Conservation (phyloP, 2,888 invertebrate species). For the Drosophila kambysellisi region DNA sequence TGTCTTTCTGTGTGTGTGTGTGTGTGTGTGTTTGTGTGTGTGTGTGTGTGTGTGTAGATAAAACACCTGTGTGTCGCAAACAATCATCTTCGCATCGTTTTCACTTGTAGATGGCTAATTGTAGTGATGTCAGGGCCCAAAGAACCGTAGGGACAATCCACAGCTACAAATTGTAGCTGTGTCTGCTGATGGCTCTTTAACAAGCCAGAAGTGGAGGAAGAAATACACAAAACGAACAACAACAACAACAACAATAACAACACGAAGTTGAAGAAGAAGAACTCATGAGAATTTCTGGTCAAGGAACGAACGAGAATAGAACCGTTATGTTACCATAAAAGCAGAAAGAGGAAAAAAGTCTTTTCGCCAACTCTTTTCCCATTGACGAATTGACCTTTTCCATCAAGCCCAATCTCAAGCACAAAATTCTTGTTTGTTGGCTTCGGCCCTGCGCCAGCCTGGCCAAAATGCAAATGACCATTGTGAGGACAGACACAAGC, state of each 20-base stretch:
- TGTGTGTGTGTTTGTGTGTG: slow-evolving; percentile 3
- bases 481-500: slow-evolving; percentile 14
- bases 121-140: slow-evolving; percentile 23
- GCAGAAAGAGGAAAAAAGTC: slow-evolving; percentile 28
- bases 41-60: slow-evolving; percentile 16
- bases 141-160: slow-evolving; percentile 49
- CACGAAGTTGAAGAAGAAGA: slow-evolving; percentile 7
- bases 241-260: too few relatives aligned
- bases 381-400: slow-evolving; percentile 73
- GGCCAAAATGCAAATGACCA: slow-evolving; percentile 70
- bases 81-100: slow-evolving; percentile 47
- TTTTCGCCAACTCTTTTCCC: slow-evolving; percentile 47
- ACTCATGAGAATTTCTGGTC: slow-evolving; percentile 51
- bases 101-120: slow-evolving; percentile 53
- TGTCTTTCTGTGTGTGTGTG: background rate
- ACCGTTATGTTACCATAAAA: slow-evolving; percentile 68
- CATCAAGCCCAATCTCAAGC: slow-evolving; percentile 37
- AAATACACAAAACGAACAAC: slow-evolving; percentile 1
- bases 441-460: slow-evolving; percentile 32
- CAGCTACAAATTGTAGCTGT: slow-evolving; percentile 43
- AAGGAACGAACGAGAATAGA: slow-evolving; percentile 43
- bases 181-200: slow-evolving; percentile 39
- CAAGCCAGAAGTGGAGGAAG: slow-evolving; percentile 26
- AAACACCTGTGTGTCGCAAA: slow-evolving; percentile 50
- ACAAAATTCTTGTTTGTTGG: slow-evolving; percentile 17